Evolutionary conservation across 2,888 invertebrate species (phyloP).

Genomic region (Margaritifera margaritifera): DNA sequence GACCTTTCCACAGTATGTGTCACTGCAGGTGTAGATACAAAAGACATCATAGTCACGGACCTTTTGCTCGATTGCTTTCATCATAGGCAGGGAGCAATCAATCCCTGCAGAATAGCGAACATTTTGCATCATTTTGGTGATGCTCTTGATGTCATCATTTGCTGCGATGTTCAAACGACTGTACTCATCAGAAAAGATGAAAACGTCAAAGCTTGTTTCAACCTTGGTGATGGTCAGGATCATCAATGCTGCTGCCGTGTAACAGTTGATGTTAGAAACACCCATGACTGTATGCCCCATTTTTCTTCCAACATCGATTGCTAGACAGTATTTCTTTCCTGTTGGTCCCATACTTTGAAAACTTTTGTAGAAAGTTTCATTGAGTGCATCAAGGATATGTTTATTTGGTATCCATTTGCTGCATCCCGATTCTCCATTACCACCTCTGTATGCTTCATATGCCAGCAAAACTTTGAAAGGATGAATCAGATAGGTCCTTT

Average conservation of each 20-base stretch:
- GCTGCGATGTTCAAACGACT: slow-evolving; percentile 24
- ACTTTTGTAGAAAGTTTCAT: slow-evolving; percentile 64
- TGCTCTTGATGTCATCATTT: slow-evolving; percentile 30
- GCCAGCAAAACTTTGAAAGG: slow-evolving; percentile 67
- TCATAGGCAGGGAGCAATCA: slow-evolving; percentile 62
- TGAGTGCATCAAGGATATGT: slow-evolving; percentile 49
- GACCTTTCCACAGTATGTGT: slow-evolving; percentile 64
- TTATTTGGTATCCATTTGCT: slow-evolving; percentile 55
- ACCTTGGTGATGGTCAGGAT: slow-evolving; percentile 64
- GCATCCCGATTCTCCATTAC: slow-evolving; percentile 38
- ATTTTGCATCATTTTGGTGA: slow-evolving; percentile 19
- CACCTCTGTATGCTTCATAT: slow-evolving; percentile 53
- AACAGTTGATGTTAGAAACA: slow-evolving; percentile 66
- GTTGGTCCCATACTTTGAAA: slow-evolving; percentile 75
- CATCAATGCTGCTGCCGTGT: slow-evolving; percentile 76
- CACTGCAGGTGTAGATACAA: slow-evolving; percentile 80
- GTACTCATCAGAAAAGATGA: slow-evolving; percentile 40
- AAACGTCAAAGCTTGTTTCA: slow-evolving; percentile 22
- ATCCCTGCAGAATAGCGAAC: slow-evolving; percentile 24
- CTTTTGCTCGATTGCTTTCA: slow-evolving; percentile 79
- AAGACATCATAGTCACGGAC: slow-evolving; percentile 81
- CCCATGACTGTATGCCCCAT: slow-evolving; percentile 69
- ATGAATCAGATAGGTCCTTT: slow-evolving; percentile 47
- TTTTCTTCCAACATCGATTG: slow-evolving; percentile 76
- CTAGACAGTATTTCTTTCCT: slow-evolving; percentile 76